Conservation (phyloP, 1,140 invertebrate species). For the Papilio polyxenes region DNA sequence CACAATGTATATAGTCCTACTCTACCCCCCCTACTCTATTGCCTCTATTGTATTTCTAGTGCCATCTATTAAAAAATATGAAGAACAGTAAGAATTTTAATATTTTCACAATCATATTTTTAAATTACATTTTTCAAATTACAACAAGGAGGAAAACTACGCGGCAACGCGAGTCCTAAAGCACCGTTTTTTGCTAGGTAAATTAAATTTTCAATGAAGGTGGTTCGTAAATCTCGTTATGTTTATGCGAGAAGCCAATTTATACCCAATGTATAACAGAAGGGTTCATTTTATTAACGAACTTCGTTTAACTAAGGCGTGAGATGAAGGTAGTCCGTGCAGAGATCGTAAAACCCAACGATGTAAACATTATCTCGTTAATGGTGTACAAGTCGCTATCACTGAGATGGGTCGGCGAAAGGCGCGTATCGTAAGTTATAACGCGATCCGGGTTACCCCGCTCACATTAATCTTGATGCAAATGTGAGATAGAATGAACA, state of each 20-base stretch:
- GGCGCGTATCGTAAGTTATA: constrained; percentile 9
- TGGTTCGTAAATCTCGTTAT: not conserved
- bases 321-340: constrained; percentile 27
- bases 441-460: not conserved
- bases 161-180: too few species aligned
- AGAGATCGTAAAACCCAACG: constrained; percentile 29
- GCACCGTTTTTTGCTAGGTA: not conserved
- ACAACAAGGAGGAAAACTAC: too few species aligned
- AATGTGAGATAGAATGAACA: constrained; percentile 4
- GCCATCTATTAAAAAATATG: not conserved
- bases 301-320: constrained; percentile 27
- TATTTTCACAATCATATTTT: too few species aligned
- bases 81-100: too few species aligned
- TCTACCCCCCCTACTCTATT: too few species aligned
- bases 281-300: constrained; percentile 4
- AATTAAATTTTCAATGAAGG: not conserved
- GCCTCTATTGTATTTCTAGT: too few species aligned
- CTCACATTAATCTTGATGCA: constrained; percentile 12
- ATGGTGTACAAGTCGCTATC: constrained; percentile 18
- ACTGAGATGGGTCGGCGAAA: constrained; percentile 10
- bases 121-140: not conserved
- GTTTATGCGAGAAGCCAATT: not conserved
- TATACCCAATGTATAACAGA: not conserved
- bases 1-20: too few species aligned
- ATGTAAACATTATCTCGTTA: constrained; percentile 29